phyloP scores from a whole-genome alignment of 2,797 vertebrate genomes.

The Sitta carolinensis region DNA sequence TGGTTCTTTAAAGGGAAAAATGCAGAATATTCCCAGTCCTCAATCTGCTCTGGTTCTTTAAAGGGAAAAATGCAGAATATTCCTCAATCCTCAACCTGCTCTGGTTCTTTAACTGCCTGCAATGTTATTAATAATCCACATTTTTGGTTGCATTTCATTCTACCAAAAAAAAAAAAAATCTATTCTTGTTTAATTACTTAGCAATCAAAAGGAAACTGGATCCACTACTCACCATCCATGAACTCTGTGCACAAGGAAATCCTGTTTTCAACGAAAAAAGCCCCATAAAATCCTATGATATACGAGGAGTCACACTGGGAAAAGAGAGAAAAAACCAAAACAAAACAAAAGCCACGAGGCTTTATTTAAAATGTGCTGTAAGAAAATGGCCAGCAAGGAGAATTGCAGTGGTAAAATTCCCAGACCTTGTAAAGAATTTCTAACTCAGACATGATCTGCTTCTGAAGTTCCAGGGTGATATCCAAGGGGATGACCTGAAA shows the following conservation, averaged over 20 bases:
- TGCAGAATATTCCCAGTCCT: not conserved
- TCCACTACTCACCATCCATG: constrained; percentile 94
- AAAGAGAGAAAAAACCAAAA: not conserved
- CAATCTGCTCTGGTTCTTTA: not conserved
- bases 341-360: not conserved
- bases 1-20: not conserved
- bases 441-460: constrained; percentile 98
- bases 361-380: not conserved
- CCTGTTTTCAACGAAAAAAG: constrained; percentile 98
- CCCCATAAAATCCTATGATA: constrained; percentile 99
- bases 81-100: not conserved
- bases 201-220: not conserved
- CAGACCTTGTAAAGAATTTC: constrained; percentile 98
- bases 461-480: constrained; percentile 96
- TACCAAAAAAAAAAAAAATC: not conserved
- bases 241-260: constrained; percentile 99
- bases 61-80: constrained; percentile 36
- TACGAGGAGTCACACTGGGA: constrained; percentile 96
- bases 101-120: not conserved
- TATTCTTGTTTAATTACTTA: not conserved
- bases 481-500: constrained; percentile 95
- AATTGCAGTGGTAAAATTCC: not conserved
- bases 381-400: not conserved
- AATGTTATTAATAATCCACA: not conserved
- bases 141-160: not conserved